Base-by-base conservation (phyloP, 2,113 vertebrate genomes). In the Macrotus californicus region DNA sequence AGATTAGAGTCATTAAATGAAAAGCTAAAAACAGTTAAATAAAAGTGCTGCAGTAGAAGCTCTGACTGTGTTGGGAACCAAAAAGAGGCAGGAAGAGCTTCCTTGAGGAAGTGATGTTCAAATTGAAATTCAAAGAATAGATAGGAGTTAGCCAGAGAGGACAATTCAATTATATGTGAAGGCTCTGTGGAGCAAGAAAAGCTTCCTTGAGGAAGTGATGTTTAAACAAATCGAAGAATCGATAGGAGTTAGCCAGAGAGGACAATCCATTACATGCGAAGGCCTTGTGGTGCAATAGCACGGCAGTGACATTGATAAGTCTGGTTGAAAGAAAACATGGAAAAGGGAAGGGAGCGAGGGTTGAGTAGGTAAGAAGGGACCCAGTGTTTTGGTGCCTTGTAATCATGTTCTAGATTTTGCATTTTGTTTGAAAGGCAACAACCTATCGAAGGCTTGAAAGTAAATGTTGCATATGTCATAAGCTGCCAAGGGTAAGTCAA, bases 401-500 rank as follows among this genome's bases (percentile, higher is more conserved):
- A 80, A 36, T 66, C 29, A 31, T 75, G 43, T 84, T 94, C 15
- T 82, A 79, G 80, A 73, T 59, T 89, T 59, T 36, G 4, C 24
- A 29, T 95, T 84, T 89, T 93, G 61, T 94, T 85, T 92, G 39
- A 81, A 67, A 92, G 67, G 11, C 59, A 54, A 18, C 34, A 36
- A 64, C 5, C 31, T 83, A 15, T 34, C 26, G 31, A 82, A 91
- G 34, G 14, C 61, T 72, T n/a, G 29, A 75, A 84, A 80, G 46
- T 73, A 82, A 29, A 54, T 18, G 1, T 66, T 95, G 43, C 31
- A 9, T 70, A 36, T 81, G 26, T 76, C 29, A 11, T 34, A 77
- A 92, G 26, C 41, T 70, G 9, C 41, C 12, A 3, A 0, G 4
- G 41, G 5, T 79, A 61, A 29, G 10, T n/a, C 64, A 91, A 10